Base-by-base conservation (phyloP, 2,797 vertebrate species). In the Acrossocheilus wenchowensis region DNA sequence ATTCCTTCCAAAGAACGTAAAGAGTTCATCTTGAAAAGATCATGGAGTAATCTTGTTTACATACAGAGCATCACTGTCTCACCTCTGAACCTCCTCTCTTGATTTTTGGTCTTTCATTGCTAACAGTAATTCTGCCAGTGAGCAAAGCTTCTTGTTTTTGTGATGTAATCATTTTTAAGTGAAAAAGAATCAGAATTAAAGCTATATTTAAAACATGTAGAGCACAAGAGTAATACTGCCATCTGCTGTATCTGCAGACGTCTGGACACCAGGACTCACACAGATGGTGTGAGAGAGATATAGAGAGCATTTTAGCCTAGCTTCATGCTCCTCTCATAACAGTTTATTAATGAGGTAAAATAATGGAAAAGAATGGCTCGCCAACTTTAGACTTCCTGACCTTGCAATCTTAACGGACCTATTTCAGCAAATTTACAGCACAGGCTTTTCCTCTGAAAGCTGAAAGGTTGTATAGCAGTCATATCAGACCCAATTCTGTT, bases 181-280 rank as follows among this genome's bases (percentile, higher is more conserved):
- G 73, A 54, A 75, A 41, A 23, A 72, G 57, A 80, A 79, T 43
- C 3, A 75, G 71, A 88, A 84, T 60, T 86, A 64, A 81, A 73
- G 68, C 57, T 82, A 52, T 66, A 86, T 83, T 36, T 72, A 80
- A 68, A 86, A 77, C 30, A 48, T 78, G 34, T 68, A 80, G 62
- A 23, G 87, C 83, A 77, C 89, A 93, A 91, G 92, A 85, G 88
- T 91, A 90, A 94, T 93, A 94, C 92, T 95, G 94, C 94, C 94
- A 93, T 94, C 95, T 95, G 88, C 91, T 95, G 94, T 88, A 93
- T 50, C 77, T 78, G n/a, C 15, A 83, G 30, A 52, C 1, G 6
- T 41, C 36, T 78, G n/a, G 62, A 69, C 54, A 36, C 39, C 68
- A 39, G 23, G 23, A 78, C 45, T 75, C 39, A 71, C n/a, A 4